Evolutionary conservation across 2,797 vertebrate genomes (phyloP).

Genomic region (Pipistrellus pygmaeus): DNA sequence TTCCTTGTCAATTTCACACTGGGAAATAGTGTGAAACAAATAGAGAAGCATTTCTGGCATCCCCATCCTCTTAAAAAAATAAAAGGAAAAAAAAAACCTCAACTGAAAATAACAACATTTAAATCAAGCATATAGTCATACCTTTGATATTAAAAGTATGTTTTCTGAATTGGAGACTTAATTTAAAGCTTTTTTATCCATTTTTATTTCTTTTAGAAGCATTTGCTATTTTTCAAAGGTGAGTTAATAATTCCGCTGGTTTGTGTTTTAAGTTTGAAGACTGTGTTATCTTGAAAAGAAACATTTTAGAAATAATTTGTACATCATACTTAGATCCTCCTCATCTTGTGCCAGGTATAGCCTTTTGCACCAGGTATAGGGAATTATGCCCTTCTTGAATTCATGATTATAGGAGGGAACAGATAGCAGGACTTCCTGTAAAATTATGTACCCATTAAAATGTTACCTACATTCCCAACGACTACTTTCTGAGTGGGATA

Average conservation of each 20-base stretch:
- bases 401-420: conserved; percentile 73
- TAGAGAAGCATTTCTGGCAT: conserved; percentile 19
- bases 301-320: conserved; percentile 25
- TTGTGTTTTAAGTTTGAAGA: conserved; percentile 42
- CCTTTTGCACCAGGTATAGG: conserved; percentile 27
- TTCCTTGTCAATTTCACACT: conserved; percentile 67
- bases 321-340: background rate
- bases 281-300: conserved; percentile 7
- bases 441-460: conserved; percentile 69
- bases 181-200: background rate
- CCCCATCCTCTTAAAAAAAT: background rate
- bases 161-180: conserved; percentile 15
- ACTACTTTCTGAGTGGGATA: conserved; percentile 40
- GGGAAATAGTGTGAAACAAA: conserved; percentile 64
- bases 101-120: background rate
- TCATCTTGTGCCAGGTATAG: background rate
- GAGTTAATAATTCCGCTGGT: background rate
- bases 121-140: background rate
- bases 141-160: background rate
- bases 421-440: conserved; percentile 71
- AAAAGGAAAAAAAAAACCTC: rapidly evolving
- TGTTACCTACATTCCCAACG: conserved; percentile 69
- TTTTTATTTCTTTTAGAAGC: conserved; percentile 3
- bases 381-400: conserved; percentile 77
- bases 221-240: conserved; percentile 20